phyloP scores from a whole-genome alignment of 2,797 vertebrate genomes.

The Merluccius polli region DNA sequence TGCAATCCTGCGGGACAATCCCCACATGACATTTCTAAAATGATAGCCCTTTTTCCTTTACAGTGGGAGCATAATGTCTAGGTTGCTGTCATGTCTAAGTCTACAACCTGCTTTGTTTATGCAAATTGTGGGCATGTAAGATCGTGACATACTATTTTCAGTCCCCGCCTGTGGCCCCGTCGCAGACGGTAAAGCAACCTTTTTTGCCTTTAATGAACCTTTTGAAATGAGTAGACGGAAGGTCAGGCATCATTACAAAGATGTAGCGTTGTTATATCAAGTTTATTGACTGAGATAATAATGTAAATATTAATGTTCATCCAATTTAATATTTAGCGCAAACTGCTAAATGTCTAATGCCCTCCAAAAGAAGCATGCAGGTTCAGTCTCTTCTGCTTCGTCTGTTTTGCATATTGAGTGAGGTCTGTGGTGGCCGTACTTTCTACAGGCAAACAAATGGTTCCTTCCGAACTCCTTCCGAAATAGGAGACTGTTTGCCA shows the following conservation, averaged over 20 bases:
- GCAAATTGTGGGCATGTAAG: slow-evolving; percentile 35
- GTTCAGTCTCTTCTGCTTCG: slow-evolving; percentile 17
- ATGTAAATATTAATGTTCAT: not conserved
- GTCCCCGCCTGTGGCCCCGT: not conserved
- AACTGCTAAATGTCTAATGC: not conserved
- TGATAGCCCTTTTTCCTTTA: not conserved
- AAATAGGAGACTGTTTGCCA: slow-evolving; percentile 37
- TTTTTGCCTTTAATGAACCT: not conserved
- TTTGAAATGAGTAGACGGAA: not conserved
- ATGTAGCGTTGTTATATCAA: not conserved
- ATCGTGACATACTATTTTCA: not conserved
- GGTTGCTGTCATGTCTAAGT: not conserved
- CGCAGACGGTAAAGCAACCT: not conserved
- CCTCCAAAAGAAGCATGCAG: not conserved
- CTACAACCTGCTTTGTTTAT: slow-evolving; percentile 51
- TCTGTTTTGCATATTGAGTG: slow-evolving; percentile 45
- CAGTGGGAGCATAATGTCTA: not conserved
- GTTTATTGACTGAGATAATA: not conserved
- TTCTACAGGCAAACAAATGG: slow-evolving; percentile 25
- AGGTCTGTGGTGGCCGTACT: slow-evolving; percentile 52
- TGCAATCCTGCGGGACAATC: not conserved
- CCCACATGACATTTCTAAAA: slow-evolving; percentile 11
- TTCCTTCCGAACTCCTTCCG: slow-evolving; percentile 16
- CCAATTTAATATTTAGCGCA: not conserved
- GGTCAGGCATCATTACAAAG: not conserved